A percentile compares a stretch with the other conserved stretches of the same genome.
Evolutionary conservation across 2,113 vertebrate species (phyloP).

Genomic region (Tragelaphus strepsiceros): DNA sequence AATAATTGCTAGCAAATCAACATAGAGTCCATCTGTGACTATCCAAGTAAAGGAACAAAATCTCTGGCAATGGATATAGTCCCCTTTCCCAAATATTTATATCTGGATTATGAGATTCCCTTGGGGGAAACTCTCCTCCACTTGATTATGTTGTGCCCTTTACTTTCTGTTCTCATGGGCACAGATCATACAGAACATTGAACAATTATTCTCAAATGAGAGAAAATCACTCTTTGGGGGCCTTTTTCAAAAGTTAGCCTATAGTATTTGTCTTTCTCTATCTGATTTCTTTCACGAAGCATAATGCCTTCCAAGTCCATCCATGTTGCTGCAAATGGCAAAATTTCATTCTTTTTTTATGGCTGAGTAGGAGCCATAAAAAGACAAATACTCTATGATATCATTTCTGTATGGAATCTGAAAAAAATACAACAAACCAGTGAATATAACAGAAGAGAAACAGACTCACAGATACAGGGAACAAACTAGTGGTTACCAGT

Average conservation of each 20-base stretch:
- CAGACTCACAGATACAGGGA: background rate
- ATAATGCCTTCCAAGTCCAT: background rate
- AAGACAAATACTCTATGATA: background rate
- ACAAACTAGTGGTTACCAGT: background rate
- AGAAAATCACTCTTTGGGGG: background rate
- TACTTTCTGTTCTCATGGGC: background rate
- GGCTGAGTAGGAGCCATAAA: background rate
- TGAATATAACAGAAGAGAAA: background rate
- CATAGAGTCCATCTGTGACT: background rate
- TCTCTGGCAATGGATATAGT: background rate
- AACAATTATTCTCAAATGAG: background rate
- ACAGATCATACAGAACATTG: background rate
- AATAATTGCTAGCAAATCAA: background rate
- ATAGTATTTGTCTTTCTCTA: background rate
- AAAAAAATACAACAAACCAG: background rate
- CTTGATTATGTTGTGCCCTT: accelerated
- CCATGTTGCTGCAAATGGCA: background rate
- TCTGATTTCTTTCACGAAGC: background rate
- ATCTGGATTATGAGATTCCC: background rate
- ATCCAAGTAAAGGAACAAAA: background rate
- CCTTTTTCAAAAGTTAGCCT: background rate
- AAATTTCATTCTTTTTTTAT: background rate
- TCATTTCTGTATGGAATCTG: background rate
- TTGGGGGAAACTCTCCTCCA: background rate
- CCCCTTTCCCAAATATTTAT: background rate